These are phyloP conservation scores for Chironex yamaguchii DNA, from an alignment of 30 jellyfish, hydroid and myxozoan species.

Conservation along the genomic window DNA sequence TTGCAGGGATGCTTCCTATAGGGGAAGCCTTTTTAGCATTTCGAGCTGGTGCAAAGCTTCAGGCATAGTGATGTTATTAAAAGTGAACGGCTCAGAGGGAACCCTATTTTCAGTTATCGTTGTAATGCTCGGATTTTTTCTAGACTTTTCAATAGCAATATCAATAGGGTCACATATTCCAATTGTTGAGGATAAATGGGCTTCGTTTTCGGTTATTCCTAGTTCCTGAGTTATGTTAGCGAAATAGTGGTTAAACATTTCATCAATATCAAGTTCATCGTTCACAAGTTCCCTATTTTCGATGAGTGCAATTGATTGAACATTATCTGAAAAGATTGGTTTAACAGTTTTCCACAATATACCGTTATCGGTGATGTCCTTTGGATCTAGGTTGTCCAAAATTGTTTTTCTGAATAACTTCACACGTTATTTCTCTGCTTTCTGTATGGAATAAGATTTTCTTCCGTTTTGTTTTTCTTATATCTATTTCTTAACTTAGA, in stretches of 20 bases:
- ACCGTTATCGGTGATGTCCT: constrained; percentile 4
- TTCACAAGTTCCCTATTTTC: not conserved
- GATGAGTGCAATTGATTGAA: constrained; percentile 25
- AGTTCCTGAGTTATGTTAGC: not conserved
- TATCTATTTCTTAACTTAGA: too few species aligned
- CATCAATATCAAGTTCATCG: constrained; percentile 5
- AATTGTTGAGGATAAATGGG: not conserved
- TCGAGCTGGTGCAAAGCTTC: too few species aligned
- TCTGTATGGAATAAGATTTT: too few species aligned
- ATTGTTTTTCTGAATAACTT: too few species aligned
- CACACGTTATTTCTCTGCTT: too few species aligned
- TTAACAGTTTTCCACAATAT: constrained; percentile 25
- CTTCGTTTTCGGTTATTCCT: constrained; percentile 3
- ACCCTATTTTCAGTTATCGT: not conserved
- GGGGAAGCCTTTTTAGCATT: too few species aligned
- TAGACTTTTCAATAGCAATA: not conserved
- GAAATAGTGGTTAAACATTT: constrained; percentile 13
- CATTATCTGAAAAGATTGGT: constrained; percentile 1
- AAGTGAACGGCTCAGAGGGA: constrained; percentile 2
- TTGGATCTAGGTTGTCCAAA: too few species aligned
- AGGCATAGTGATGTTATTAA: too few species aligned
- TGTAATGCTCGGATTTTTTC: not conserved
- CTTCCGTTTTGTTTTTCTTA: too few species aligned
- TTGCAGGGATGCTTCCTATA: too few species aligned
- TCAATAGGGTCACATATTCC: too few species aligned